Percentiles rank a stretch among this genome's conserved stretches.
These are phyloP conservation scores for Trichonephila inaurata DNA, from an alignment of 1,140 invertebrate genomes.

Conservation along the genomic window DNA sequence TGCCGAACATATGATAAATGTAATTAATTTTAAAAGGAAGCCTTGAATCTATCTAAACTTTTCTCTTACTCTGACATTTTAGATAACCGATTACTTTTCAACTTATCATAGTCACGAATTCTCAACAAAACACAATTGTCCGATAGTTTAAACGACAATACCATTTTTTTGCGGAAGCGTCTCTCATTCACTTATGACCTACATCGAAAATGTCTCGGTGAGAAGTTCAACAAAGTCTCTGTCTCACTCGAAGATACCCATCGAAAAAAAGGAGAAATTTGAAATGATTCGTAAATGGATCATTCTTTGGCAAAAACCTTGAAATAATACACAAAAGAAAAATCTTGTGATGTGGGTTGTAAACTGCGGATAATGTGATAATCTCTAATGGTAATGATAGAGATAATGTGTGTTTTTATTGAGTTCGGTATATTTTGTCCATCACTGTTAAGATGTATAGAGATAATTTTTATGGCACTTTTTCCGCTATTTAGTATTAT, in stretches of 20 bases:
- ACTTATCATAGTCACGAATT: background rate
- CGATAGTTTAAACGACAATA: background rate
- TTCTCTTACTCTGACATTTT: background rate
- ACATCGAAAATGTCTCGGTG: background rate
- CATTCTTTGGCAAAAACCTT: background rate
- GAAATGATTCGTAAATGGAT: background rate
- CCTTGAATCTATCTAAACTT: background rate
- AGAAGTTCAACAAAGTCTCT: background rate
- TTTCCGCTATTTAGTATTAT: too few relatives aligned
- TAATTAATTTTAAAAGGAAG: too few relatives aligned
- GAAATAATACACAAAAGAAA: conserved; percentile 20
- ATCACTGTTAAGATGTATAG: too few relatives aligned
- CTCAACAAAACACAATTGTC: background rate
- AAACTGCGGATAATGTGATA: background rate
- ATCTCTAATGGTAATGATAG: background rate
- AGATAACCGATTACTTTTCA: background rate
- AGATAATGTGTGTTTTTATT: background rate
- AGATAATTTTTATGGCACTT: too few relatives aligned
- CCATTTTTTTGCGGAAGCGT: background rate
- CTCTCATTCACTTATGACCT: background rate
- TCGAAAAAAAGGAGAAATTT: background rate
- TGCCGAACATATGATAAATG: too few relatives aligned
- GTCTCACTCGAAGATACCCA: background rate
- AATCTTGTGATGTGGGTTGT: background rate
- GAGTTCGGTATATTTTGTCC: too few relatives aligned